A percentile compares a stretch with the other conserved stretches of the same genome.
Evolutionary conservation across 2,797 vertebrate genomes (phyloP).

Genomic region (Merluccius polli): DNA sequence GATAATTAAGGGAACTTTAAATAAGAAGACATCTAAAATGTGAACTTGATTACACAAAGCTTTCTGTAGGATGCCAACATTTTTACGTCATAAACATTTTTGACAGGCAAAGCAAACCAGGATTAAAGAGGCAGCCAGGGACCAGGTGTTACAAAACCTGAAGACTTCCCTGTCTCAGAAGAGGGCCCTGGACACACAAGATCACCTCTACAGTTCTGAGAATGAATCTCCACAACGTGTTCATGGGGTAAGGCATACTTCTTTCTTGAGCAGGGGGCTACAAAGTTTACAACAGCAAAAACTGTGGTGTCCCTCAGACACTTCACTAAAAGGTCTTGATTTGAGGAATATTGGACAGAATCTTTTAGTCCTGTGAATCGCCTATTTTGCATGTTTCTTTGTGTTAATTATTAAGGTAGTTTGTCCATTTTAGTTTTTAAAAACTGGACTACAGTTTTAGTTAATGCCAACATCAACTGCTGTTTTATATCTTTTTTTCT

Average conservation of each 20-base stretch:
- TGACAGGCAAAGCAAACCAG: conserved; percentile 1
- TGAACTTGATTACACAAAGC: not conserved
- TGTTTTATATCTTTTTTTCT: not conserved
- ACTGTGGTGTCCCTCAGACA: not conserved
- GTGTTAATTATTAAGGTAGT: not conserved
- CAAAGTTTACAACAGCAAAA: conserved; percentile 8
- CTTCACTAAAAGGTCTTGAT: conserved; percentile 8
- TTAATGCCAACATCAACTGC: not conserved
- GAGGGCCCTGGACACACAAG: conserved; percentile 16
- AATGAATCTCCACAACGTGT: conserved; percentile 7
- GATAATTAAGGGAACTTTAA: not conserved
- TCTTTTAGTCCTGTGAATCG: not conserved
- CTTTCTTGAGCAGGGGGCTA: conserved; percentile 13
- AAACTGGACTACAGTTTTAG: too few relatives aligned
- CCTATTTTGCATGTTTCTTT: not conserved
- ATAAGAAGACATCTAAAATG: not conserved
- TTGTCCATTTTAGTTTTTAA: not conserved
- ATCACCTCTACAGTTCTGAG: conserved; percentile 13
- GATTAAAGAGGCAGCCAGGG: conserved; percentile 12
- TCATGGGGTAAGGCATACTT: conserved; percentile 6
- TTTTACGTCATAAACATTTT: not conserved
- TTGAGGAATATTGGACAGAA: not conserved
- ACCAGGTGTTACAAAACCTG: conserved; percentile 19
- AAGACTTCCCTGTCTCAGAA: conserved; percentile 16
- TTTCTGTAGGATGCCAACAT: not conserved